A percentile compares a stretch with the other conserved stretches of the same genome.
Evolutionary conservation across 2,113 vertebrate genomes (phyloP).

Genomic region (Lontra canadensis): DNA sequence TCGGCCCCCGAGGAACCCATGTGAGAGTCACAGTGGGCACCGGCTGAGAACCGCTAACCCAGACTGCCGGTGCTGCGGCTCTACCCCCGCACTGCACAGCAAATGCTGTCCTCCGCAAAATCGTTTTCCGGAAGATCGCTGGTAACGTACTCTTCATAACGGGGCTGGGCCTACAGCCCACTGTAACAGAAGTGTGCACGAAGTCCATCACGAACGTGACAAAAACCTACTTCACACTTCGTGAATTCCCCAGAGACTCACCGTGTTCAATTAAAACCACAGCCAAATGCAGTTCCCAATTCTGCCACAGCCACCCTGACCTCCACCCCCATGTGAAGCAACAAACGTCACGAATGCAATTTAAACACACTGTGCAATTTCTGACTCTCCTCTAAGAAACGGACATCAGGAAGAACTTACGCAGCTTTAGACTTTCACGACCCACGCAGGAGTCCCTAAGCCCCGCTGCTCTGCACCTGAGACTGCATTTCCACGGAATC

Average conservation of each 20-base stretch:
- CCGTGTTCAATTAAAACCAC: neutral
- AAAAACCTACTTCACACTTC: no score
- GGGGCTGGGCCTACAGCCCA: neutral
- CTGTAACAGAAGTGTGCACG: rapidly evolving
- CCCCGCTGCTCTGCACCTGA: no score
- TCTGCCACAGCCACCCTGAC: neutral
- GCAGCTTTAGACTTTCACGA: no score
- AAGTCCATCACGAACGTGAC: neutral
- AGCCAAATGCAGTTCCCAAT: neutral
- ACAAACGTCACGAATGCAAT: neutral
- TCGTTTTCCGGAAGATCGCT: rapidly evolving
- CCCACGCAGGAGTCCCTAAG: no score
- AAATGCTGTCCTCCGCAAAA: rapidly evolving
- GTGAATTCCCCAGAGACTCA: neutral
- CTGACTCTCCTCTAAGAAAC: no score
- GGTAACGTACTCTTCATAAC: neutral
- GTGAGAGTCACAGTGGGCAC: neutral
- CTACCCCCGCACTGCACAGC: rapidly evolving
- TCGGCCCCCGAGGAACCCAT: neutral
- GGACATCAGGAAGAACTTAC: no score
- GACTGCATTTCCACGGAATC: no score
- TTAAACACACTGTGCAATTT: neutral
- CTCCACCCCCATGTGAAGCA: neutral
- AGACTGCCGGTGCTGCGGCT: rapidly evolving
- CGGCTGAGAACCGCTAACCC: neutral